A percentile compares a stretch with the other conserved stretches of the same genome.
These are phyloP conservation scores for Ligdia adustata DNA, from an alignment of 2,888 invertebrate genomes.

Conservation along the genomic window DNA sequence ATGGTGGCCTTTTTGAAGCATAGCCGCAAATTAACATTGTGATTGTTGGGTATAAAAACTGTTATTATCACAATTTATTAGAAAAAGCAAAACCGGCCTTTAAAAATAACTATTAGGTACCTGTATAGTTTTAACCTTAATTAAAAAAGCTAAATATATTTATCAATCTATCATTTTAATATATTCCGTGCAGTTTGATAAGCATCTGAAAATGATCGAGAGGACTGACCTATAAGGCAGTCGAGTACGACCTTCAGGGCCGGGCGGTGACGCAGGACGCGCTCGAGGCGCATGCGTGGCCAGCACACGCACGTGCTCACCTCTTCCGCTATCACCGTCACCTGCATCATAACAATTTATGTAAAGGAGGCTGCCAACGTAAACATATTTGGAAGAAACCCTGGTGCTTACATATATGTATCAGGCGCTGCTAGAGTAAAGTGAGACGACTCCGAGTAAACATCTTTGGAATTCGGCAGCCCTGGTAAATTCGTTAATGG, in stretches of 20 bases:
- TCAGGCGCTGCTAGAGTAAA: no score
- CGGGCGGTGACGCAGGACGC: conserved; percentile 89
- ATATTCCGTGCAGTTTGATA: conserved; percentile 11
- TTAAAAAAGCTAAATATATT: no score
- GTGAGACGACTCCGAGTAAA: no score
- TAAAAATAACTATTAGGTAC: no score
- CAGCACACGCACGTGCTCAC: conserved; percentile 91
- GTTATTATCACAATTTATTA: no score
- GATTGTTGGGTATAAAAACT: no score
- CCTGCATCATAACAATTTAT: conserved; percentile 67
- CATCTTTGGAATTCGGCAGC: no score
- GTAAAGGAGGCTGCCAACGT: neutral
- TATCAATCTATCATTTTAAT: no score
- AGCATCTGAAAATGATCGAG: conserved; percentile 1
- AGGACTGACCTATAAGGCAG: conserved; percentile 88
- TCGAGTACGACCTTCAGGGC: conserved; percentile 90
- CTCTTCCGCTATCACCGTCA: conserved; percentile 91
- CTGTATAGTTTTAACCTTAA: no score
- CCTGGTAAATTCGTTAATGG: no score
- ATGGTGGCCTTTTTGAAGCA: conserved; percentile 6
- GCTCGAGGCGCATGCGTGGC: conserved; percentile 90
- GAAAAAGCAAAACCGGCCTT: no score
- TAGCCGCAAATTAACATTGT: conserved; percentile 3
- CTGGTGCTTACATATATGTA: no score
- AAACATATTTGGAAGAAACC: conserved; percentile 2